Base-by-base conservation (phyloP, 2,888 invertebrate species). In the Ischnus inquisitorius region DNA sequence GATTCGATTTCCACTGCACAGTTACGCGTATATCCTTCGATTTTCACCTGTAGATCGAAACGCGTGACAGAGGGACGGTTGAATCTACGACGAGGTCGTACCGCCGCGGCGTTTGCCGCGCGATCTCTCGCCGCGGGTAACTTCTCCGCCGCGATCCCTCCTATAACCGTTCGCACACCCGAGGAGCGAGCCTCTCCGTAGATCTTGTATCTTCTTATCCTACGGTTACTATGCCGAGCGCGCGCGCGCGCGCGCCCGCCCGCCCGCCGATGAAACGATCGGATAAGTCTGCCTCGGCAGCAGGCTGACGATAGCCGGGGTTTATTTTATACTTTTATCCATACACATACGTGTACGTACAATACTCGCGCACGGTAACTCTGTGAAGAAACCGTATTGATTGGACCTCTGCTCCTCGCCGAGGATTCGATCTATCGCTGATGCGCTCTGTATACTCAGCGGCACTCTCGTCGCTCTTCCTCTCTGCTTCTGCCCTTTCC, bases 381-480 rank as follows among this genome's bases (percentile, higher is more conserved):
- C 69, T 67, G 16, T 25, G 10, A 82, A 72, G 67, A 83, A 86
- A 85, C 82, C 79, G 85, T 85, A 84, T 86, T 83, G 85, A 87
- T 86, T 86, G 85, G 82, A 60, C 57, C 62, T 79, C 69, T 57
- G 74, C 25, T 51, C 83, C 57, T 68, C 46, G 67, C 72, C 39
- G 64, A 60, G 48, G 60, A 67, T 76, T 76, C 83, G 79, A 83
- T 83, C 71, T 71, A 67, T 48, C 65, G 46, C 16, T 54, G 54
- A 74, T 68, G 46, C 69, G 54, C 54, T 28, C 64, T 72, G 64
- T 57, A 54, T 22, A 43, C 51, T 71, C 65, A 65, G 41, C 60
- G 34, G 34, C 34, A 39, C 34, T 28, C 65, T 19, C 41, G 60
- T 65, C 48, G 14, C 46, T 69, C 68, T 48, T 69, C 65, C 28